Evolutionary conservation across 2,797 vertebrate genomes (phyloP).

Genomic region (Carduelis carduelis): DNA sequence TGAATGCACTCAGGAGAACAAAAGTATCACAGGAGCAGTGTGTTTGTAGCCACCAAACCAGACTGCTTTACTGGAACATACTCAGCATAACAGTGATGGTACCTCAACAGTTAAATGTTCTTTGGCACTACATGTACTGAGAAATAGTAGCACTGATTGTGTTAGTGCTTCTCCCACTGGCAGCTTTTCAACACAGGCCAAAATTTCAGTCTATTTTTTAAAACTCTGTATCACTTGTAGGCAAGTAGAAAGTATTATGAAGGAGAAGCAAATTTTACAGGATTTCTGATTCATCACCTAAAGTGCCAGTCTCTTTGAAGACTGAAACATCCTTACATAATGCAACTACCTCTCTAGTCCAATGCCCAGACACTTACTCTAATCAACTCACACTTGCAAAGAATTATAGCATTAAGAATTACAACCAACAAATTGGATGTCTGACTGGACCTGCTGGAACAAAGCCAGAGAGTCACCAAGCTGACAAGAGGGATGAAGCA

Average conservation of each 20-base stretch:
- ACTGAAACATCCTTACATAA: not conserved
- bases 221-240: not conserved
- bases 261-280: not conserved
- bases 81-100: not conserved
- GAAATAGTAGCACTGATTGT: not conserved
- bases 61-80: not conserved
- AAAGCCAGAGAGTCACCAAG: not conserved
- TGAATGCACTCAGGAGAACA: not conserved
- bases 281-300: not conserved
- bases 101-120: not conserved
- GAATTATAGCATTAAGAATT: not conserved
- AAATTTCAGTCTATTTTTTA: not conserved
- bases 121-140: not conserved
- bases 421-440: not conserved
- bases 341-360: not conserved
- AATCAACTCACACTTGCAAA: not conserved
- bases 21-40: not conserved
- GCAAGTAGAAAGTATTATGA: not conserved
- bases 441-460: not conserved
- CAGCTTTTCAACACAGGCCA: not conserved
- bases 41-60: not conserved
- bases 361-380: not conserved
- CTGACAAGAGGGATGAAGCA: fast-evolving
- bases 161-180: not conserved
- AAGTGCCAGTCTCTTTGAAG: fast-evolving